A percentile compares a stretch with the other conserved stretches of the same genome.
Conservation (phyloP, 2,888 invertebrate genomes). For the Drosophila macrospina region DNA sequence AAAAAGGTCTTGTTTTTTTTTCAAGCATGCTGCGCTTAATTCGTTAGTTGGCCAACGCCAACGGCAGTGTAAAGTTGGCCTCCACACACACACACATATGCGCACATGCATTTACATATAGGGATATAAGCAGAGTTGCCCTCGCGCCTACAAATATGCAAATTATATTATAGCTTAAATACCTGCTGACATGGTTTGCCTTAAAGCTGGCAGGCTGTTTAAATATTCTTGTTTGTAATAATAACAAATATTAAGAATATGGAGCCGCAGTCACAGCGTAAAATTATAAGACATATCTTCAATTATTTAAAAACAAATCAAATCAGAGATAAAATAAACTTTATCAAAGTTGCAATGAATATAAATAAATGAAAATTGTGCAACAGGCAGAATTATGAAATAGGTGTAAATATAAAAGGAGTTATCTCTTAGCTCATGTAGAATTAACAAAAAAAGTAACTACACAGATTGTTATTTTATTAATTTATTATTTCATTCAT, state of each 20-base stretch:
- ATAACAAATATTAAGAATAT: background rate
- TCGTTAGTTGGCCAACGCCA: constrained; percentile 63
- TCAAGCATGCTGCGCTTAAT: constrained; percentile 48
- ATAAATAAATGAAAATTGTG: no score
- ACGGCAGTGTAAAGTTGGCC: constrained; percentile 60
- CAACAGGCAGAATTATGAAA: no score
- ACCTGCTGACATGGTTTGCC: constrained; percentile 61
- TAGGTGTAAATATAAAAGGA: no score
- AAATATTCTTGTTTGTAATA: constrained; percentile 11
- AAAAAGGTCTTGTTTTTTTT: constrained; percentile 35
- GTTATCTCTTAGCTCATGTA: no score
- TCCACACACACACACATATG: constrained; percentile 3
- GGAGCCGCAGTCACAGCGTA: background rate
- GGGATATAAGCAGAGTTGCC: constrained; percentile 50
- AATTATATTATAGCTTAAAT: constrained; percentile 59
- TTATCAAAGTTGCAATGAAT: no score
- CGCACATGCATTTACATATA: constrained; percentile 10
- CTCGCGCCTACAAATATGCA: constrained; percentile 58
- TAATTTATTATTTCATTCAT: no score
- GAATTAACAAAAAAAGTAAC: no score
- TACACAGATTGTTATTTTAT: no score
- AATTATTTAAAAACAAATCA: no score
- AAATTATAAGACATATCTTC: background rate
- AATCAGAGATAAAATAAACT: no score
- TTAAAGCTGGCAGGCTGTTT: constrained; percentile 37